Evolutionary conservation across 2,797 vertebrate genomes (phyloP).

Genomic region (Microchirus variegatus): DNA sequence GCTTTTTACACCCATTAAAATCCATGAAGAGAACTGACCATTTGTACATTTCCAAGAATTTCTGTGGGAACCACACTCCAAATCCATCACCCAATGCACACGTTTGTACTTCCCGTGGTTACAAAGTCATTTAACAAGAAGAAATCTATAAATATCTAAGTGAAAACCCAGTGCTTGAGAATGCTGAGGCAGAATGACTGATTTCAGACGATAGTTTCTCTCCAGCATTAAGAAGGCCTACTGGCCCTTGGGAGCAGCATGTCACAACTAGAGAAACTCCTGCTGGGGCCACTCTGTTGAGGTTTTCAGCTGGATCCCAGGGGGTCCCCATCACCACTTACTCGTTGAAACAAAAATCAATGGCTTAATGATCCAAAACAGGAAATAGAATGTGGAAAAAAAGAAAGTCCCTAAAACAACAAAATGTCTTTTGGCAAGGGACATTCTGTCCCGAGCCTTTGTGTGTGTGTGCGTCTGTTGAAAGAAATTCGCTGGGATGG

Average conservation of each 20-base stretch:
- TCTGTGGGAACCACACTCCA: conserved; percentile 33
- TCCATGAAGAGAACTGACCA: conserved; percentile 56
- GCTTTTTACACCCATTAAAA: conserved; percentile 61
- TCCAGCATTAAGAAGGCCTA: conserved; percentile 65
- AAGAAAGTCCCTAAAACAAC: conserved; percentile 81
- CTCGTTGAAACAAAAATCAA: conserved; percentile 86
- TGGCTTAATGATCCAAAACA: conserved; percentile 88
- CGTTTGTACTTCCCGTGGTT: conserved; percentile 44
- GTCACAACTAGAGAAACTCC: conserved; percentile 81
- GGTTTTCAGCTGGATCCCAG: conserved; percentile 75
- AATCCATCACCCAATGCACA: conserved; percentile 50
- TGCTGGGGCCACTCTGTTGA: conserved; percentile 79
- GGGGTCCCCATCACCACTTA: conserved; percentile 81
- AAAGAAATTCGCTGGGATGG: conserved; percentile 65
- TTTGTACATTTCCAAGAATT: conserved; percentile 58
- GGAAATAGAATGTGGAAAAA: conserved; percentile 84
- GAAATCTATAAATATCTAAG: conserved; percentile 59
- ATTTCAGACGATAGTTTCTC: conserved; percentile 70
- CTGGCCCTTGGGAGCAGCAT: conserved; percentile 74
- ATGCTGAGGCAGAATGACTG: conserved; percentile 63
- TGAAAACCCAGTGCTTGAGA: conserved; percentile 44
- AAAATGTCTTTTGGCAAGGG: conserved; percentile 84
- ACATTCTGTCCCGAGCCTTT: conserved; percentile 76
- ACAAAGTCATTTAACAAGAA: conserved; percentile 45
- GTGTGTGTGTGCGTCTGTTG: conserved; percentile 56